Base-by-base conservation (phyloP, 2,797 vertebrate genomes). In the Coregonus sp. region DNA sequence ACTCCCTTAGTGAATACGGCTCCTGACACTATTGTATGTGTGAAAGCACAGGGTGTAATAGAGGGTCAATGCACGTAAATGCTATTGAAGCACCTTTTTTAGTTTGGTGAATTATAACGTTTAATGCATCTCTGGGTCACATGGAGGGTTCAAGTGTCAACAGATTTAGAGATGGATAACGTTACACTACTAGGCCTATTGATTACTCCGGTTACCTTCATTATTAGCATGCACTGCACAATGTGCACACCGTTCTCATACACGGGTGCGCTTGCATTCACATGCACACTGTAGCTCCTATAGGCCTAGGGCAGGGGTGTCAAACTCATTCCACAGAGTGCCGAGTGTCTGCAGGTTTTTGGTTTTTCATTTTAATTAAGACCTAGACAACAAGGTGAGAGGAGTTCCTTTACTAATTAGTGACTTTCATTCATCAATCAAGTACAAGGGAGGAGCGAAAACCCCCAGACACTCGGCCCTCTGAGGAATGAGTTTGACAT, bases 211-310 rank as follows among this genome's bases (percentile, higher is more conserved):
- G 70, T 72, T 25, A 54, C 70, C 51, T 52, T 52, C 47, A 63
- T 29, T 72, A 72, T 16, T 52, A 31, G 70, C 51, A 54, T 68
- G 66, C 66, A 68, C 14, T 68, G 31, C 14, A 35, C 59, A 63
- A 63, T 63, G 9, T 63, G 59, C 59, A 16, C 35, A 75, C 63
- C 40, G 25, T 6, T 11, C 47, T 29, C 33, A 47, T 52, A 73
- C 70, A 78, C 67, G 68, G 14, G 76, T 40, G 81, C 71, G 86
- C 82, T 86, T 79, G 82, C 83, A 86, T 84, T 78, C 67, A 61
- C 73, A 63, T 72, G 52, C 69, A 75, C 72, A 59, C 51, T 52
- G 18, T 31, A 51, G 50, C 35, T 33, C 72, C 2, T 59, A 67
- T 47, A 72, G 20, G 47, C 40, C 40, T 9, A 47, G 9, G 40